Evolutionary conservation across 2,797 vertebrate species (phyloP), one percentile per base, ranked within the genome.

Genomic region (Sparus aurata): DNA sequence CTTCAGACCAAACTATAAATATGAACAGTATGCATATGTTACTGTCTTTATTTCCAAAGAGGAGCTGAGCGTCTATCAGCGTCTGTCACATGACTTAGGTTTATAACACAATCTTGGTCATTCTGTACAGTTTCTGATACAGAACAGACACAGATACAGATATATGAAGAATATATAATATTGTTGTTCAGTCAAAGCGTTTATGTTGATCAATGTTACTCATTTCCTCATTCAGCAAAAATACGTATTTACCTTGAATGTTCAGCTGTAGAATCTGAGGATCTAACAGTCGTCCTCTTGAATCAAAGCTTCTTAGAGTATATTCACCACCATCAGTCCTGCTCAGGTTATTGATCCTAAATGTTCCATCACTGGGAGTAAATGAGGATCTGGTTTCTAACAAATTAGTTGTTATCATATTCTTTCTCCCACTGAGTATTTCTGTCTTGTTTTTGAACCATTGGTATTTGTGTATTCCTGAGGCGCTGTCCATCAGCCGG

Each of bases 391-490:
- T 87, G 23, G 18, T 0, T 15, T 9, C 0, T 0, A 20, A 7
- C 0, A 0, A 0, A 46, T 54, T 55, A 2, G 0, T 0, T 0
- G 0, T 0, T 17, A 17, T 0, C 0, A 0, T 2, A 2, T 75
- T 1, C 0, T 4, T 0, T 20, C 0, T 54, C 46, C 25, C 25
- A 0, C 0, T 0, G 0, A 84, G 10, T 60, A 87, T 6, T 3
- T 0, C 0, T 9, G 0, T 3, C 1, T 9, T 12, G 0, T 71
- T 52, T 45, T 45, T 1, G 0, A 0, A 0, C 13, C 5, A 82
- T 8, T 0, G 0, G 15, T 38, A 73, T n/a, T 0, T 18, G 1
- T 0, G 0, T 52, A 50, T 12, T 7, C 4, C 20, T 59, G 62
- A 68, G 3, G 13, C 0, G 1, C 0, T 67, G 27, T 73, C 15